Base-by-base conservation (phyloP, 2,113 vertebrate species). In the Columba livia region DNA sequence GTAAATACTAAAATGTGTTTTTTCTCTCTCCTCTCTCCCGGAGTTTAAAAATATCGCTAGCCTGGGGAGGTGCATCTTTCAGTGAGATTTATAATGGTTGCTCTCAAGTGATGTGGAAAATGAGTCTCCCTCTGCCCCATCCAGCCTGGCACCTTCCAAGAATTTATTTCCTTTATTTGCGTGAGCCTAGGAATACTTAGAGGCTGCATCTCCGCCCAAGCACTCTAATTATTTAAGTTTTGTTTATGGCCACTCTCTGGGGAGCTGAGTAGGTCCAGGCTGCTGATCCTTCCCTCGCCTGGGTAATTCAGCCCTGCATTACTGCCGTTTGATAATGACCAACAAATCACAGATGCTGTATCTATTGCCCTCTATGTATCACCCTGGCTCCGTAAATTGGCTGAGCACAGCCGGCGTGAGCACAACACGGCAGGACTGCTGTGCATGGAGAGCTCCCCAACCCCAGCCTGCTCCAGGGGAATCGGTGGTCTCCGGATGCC, bases 161-260 rank as follows among this genome's bases (percentile, higher is more conserved):
- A 95, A 98, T 97, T 97, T 97, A 97, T 97, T 94, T 90, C 91
- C 94, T 90, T 93, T 95, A 94, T 97, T 97, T 97, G 94, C 28
- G 4, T 80, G 80, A 85, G 92, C 92, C 94, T 72, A 28, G 54
- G 82, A 96, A 91, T 95, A 94, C 96, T 97, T 93, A 97, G 94
- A 95, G 70, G 89, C 95, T 96, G 64, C 90, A 88, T 83, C 95
- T 77, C 31, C 16, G 23, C 96, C 95, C 83, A 66, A 92, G 77
- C 94, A 73, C 85, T 88, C 96, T 97, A 96, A 97, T 98, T 97
- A 97, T 98, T 97, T 96, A 97, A 36, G 72, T 92, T 94, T 73
- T 36, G 89, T 93, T 97, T 97, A 98, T 97, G 96, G 91, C 95
- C 97, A 56, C 78, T 91, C 79, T 96, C 92, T 5, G 48, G 94